Evolutionary conservation across 2,888 invertebrate species (phyloP).

Genomic region (Macaria notata): DNA sequence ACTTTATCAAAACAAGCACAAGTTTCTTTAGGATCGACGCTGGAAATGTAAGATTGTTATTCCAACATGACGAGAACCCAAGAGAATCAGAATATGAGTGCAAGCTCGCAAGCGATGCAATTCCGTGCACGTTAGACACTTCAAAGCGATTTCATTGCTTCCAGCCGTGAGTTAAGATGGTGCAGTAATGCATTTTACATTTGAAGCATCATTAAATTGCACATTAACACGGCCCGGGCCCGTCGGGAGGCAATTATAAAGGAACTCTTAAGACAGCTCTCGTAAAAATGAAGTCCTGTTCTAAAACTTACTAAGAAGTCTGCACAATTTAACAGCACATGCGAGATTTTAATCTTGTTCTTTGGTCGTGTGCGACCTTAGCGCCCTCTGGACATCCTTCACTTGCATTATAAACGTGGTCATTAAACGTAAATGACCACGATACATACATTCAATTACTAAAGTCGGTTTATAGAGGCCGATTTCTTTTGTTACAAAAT

Average conservation of each 20-base stretch:
- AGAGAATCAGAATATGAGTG: too few species aligned
- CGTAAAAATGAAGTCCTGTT: constrained; percentile 77
- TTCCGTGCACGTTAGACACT: constrained; percentile 38
- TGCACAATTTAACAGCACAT: constrained; percentile 57
- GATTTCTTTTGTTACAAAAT: too few species aligned
- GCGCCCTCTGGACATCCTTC: constrained; percentile 40
- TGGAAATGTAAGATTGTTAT: too few species aligned
- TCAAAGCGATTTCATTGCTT: constrained; percentile 50
- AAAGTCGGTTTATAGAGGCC: neutral
- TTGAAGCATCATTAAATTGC: constrained; percentile 79
- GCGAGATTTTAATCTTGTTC: constrained; percentile 65
- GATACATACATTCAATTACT: constrained; percentile 4
- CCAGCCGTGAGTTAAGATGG: constrained; percentile 68
- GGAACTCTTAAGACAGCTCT: constrained; percentile 73
- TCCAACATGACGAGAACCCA: too few species aligned
- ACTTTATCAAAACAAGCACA: too few species aligned
- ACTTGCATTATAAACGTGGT: constrained; percentile 23
- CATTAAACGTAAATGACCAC: constrained; percentile 14
- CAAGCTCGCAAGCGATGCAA: constrained; percentile 20
- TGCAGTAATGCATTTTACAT: constrained; percentile 79
- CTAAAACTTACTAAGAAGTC: constrained; percentile 76
- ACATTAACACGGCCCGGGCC: constrained; percentile 67
- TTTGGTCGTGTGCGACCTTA: constrained; percentile 50
- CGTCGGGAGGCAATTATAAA: constrained; percentile 78
- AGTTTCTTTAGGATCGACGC: too few species aligned